Base-by-base conservation (phyloP, 2,888 invertebrate species). In the Agrotis clavis region DNA sequence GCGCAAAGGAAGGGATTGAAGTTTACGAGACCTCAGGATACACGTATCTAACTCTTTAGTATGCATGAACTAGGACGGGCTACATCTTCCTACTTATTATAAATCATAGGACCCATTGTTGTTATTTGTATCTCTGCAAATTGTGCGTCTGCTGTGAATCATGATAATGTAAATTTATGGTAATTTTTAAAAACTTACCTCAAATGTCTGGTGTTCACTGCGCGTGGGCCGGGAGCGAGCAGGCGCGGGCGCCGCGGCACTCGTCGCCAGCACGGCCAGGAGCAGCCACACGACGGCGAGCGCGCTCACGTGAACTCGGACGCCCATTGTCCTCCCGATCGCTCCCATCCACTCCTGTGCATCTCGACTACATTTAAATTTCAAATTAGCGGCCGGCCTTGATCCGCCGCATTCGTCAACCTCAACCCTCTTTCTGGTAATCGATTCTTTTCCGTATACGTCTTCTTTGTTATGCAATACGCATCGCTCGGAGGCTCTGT, bases 291-390 rank as follows among this genome's bases (percentile, higher is more conserved):
- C 81, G 80, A 93, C 87, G 73, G 90, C 89, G 74, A 92, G 82
- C 60, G 89, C 89, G 77, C 91, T 91, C 90, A 93, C 89, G 83
- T 90, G 92, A 87, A 87, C 89, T 77, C 89, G 92, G 87, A 87
- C 88, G 81, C 90, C 91, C 90, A 94, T 94, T 94, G 94, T 94
- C 91, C 94, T 93, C 87, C 91, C 88, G 88, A 90, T 86, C 82
- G 90, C 86, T 87, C 90, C 89, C 88, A 88, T 90, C 89, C 91
- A 90, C 88, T 90, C 88, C 88, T 88, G 91, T 85, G 89, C 88
- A 90, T 90, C 89, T 88, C 89, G 88, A 78, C 84, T 88, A 89
- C 89, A 94, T 96, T 94, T 94, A 89, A 93, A 94, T 93, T 95
- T 94, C 89, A 94, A 94, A 95, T 94, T 84, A 87, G 90, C 91